Conservation (phyloP, 2,888 invertebrate genomes). For the Drosophila subsilvestris region DNA sequence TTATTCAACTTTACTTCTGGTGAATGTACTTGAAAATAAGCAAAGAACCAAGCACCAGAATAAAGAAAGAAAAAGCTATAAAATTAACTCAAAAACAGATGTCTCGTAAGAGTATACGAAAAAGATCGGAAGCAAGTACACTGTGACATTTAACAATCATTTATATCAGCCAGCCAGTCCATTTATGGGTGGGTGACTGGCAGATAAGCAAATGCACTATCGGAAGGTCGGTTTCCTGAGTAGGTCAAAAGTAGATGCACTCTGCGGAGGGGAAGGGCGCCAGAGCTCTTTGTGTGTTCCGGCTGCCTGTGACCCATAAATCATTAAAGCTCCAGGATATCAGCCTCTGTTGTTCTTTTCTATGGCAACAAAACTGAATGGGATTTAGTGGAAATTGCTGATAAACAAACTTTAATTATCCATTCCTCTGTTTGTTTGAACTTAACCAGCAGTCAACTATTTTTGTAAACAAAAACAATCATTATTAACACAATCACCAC, state of each 20-base stretch:
- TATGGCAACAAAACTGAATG: background rate
- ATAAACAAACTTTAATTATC: conserved; percentile 18
- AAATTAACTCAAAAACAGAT: conserved; percentile 15
- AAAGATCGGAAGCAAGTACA: conserved; percentile 22
- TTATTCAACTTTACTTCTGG: background rate
- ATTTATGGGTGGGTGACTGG: conserved; percentile 35
- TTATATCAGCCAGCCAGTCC: conserved; percentile 7
- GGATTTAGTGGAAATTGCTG: background rate
- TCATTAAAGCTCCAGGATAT: background rate
- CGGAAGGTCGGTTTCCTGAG: conserved; percentile 13
- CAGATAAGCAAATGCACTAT: conserved; percentile 28
- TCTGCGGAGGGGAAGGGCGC: background rate
- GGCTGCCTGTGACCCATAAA: background rate
- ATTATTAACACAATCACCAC: background rate
- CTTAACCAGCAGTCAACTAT: conserved; percentile 24
- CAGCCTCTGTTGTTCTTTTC: background rate
- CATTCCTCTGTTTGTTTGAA: conserved; percentile 16
- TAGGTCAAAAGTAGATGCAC: conserved; percentile 30
- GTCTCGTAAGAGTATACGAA: background rate
- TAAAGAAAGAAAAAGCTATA: conserved; percentile 6
- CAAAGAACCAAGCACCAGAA: conserved; percentile 1
- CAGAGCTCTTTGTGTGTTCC: too few species aligned
- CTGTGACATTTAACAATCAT: conserved; percentile 19
- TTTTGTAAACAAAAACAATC: conserved; percentile 17
- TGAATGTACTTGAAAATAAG: conserved; percentile 9